Evolutionary conservation across 1,140 invertebrate genomes (phyloP).

Genomic region (Drosophila repleta): DNA sequence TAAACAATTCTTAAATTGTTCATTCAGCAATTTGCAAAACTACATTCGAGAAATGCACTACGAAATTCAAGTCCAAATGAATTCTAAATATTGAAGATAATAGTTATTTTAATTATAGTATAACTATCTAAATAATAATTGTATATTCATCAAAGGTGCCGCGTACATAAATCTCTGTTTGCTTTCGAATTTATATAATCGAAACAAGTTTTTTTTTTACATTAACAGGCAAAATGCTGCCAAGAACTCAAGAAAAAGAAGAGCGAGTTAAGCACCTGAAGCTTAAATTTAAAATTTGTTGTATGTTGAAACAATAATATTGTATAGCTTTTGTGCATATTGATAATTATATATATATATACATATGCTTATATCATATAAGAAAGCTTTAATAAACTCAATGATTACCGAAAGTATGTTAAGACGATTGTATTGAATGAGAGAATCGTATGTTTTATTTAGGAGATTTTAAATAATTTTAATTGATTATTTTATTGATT

Average conservation of each 20-base stretch:
- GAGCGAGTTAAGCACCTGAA: neutral
- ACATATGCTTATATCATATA: constrained; percentile 3
- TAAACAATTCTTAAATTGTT: neutral
- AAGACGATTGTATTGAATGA: neutral
- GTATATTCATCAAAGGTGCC: neutral
- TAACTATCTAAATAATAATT: neutral
- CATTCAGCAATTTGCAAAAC: neutral
- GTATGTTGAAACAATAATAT: constrained; percentile 15
- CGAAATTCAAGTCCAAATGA: neutral
- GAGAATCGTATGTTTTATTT: no score
- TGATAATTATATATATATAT: constrained; percentile 6
- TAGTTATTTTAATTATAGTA: neutral
- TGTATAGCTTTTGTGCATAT: constrained; percentile 12
- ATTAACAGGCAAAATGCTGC: no score
- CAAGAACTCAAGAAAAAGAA: no score
- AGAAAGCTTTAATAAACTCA: constrained; percentile 12
- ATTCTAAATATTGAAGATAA: neutral
- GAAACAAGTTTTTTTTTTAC: neutral
- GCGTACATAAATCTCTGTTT: neutral
- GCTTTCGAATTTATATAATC: constrained; percentile 7
- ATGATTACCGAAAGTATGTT: neutral
- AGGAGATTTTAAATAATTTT: no score
- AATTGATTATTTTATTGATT: no score
- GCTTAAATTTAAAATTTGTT: neutral
- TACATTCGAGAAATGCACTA: neutral